A percentile compares a stretch with the other conserved stretches of the same genome.
Conservation (phyloP, 1,140 invertebrate species). For the Caenorhabditis tropicalis region DNA sequence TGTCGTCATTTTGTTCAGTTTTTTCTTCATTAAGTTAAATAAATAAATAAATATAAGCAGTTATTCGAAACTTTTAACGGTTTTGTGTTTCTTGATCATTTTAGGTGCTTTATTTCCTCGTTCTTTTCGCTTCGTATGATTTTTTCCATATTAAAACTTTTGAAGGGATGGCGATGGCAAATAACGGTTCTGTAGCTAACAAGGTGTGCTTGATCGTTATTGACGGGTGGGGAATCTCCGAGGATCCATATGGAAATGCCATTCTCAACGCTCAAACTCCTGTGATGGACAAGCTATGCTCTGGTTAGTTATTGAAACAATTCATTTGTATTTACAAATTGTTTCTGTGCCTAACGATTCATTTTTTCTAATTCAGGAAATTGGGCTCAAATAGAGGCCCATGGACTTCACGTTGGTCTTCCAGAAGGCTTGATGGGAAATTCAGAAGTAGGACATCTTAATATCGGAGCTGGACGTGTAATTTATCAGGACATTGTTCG, state of each 20-base stretch:
- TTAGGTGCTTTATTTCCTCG: too few relatives aligned
- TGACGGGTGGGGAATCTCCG: conserved; percentile 73
- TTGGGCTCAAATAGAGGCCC: conserved; percentile 74
- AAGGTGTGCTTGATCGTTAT: conserved; percentile 74
- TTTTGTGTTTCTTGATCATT: too few relatives aligned
- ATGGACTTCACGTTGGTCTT: conserved; percentile 74
- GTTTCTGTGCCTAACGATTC: too few relatives aligned
- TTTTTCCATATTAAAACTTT: neutral
- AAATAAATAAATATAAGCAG: too few relatives aligned
- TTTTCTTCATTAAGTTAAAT: neutral
- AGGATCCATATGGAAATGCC: conserved; percentile 73
- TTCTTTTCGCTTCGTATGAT: too few relatives aligned
- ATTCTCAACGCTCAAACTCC: conserved; percentile 73
- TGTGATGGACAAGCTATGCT: conserved; percentile 73
- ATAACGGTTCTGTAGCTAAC: conserved; percentile 63
- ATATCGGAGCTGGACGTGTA: conserved; percentile 75
- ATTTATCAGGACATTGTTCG: conserved; percentile 75
- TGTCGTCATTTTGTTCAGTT: neutral
- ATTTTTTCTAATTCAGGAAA: conserved; percentile 68
- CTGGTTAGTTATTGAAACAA: conserved; percentile 21
- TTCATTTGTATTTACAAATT: too few relatives aligned
- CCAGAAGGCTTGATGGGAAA: conserved; percentile 75
- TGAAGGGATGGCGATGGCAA: conserved; percentile 52
- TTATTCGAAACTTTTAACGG: too few relatives aligned
- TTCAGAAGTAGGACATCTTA: conserved; percentile 76